Conservation (phyloP, 2,797 vertebrate species). For the Myripristis jacobus region DNA sequence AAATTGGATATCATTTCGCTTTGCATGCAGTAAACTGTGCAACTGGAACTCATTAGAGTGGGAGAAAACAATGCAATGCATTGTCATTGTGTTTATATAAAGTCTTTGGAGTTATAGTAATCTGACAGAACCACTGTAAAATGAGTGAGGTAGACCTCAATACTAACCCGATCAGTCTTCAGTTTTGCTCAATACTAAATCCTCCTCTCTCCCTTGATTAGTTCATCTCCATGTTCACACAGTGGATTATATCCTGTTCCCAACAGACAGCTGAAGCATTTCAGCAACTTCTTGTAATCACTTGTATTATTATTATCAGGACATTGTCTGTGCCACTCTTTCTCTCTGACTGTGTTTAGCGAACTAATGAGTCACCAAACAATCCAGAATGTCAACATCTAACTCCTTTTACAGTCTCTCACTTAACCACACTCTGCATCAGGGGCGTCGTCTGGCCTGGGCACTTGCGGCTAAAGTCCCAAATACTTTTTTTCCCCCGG, state of each 20-base stretch:
- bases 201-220: neutral
- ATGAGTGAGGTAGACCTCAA: too few relatives aligned
- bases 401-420: slow-evolving; percentile 50
- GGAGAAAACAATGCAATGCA: too few relatives aligned
- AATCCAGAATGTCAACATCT: slow-evolving; percentile 57
- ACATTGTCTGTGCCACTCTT: slow-evolving; percentile 37
- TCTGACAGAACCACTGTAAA: too few relatives aligned
- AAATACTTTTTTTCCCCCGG: too few relatives aligned
- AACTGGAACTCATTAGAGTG: too few relatives aligned
- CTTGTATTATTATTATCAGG: neutral
- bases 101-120: too few relatives aligned
- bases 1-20: too few relatives aligned
- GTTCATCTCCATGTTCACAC: slow-evolving; percentile 6
- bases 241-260: neutral
- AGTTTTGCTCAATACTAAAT: neutral
- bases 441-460: too few relatives aligned
- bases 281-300: neutral
- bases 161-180: neutral
- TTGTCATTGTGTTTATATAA: too few relatives aligned
- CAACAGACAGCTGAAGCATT: too few relatives aligned
- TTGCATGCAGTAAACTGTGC: too few relatives aligned
- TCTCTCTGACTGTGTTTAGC: slow-evolving; percentile 44
- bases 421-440: slow-evolving; percentile 49
- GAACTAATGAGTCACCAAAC: slow-evolving; percentile 65
- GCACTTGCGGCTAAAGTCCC: too few relatives aligned